Evolutionary conservation across 2,888 invertebrate genomes (phyloP), one percentile per base, ranked within the genome.

Genomic region (Drosophila testacea): DNA sequence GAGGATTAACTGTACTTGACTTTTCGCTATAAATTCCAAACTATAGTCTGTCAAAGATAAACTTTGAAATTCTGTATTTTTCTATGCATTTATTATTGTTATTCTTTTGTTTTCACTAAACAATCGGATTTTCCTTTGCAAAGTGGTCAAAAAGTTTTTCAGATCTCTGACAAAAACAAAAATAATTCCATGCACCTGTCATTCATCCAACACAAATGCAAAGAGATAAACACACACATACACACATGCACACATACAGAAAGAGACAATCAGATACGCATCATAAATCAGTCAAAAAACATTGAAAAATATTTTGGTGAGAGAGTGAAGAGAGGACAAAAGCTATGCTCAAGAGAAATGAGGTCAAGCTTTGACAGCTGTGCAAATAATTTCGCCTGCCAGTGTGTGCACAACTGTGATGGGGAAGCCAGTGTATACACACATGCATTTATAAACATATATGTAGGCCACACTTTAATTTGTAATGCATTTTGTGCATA

Each of bases 341-440:
- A 76, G 73, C 81, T 64, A 69, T 74, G 59, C 61, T 71, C 59
- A 47, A 69, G 36, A 36, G 60, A 84, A 86, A 63, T 80, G 82
- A 71, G 85, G 85, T 86, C 85, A 87, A 70, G 83, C 89, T 86
- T 80, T 89, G 85, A 86, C 85, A 86, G 85, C 85, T 86, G 85
- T 74, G 89, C 89, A 86, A 86, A 86, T 89, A 86, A 89, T 89
- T 84, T 87, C 63, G 73, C 69, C 63, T 7, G 64, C 36, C 59
- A 72, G 65, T 77, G 85, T 77, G 71, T 77, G 48, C 74, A 71
- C 70, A 74, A 73, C 57, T 68, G 68, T 27, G 44, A 10, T 22
- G 42, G 46, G 6, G 28, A 6, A 28, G 73, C 30, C 28, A 55
- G 65, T 54, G 56, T 59, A 59, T 47, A 28, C 51, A 48, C 50